Conservation (phyloP, 2,113 vertebrate genomes). For the Aphelocoma coerulescens region DNA sequence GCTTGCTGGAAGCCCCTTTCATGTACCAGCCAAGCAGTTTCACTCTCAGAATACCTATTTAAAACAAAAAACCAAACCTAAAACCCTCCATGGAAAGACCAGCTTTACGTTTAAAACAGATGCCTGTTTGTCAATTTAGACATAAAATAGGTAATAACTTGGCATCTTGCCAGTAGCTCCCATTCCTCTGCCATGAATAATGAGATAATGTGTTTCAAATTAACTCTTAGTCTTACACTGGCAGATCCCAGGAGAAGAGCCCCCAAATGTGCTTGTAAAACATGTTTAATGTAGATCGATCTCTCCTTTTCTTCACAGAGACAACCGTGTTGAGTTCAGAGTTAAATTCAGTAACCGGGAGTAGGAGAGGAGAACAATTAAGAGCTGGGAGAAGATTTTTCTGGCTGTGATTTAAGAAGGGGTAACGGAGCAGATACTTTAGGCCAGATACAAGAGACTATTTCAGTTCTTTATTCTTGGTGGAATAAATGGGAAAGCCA, state of each 20-base stretch:
- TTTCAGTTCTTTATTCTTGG: not conserved
- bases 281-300: not conserved
- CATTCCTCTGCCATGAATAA: not conserved
- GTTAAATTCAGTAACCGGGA: not conserved
- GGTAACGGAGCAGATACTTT: not conserved
- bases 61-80: not conserved
- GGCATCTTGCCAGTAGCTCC: not conserved
- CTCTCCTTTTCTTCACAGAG: not conserved
- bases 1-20: not conserved
- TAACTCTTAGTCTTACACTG: not conserved
- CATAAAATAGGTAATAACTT: not conserved
- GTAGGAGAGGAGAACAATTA: not conserved
- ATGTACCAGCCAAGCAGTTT: not conserved
- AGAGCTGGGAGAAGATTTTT: not conserved
- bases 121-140: not conserved
- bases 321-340: not conserved
- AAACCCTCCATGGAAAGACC: not conserved
- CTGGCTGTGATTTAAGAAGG: not conserved
- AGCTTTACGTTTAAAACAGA: not conserved
- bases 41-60: not conserved
- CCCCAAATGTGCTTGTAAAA: not conserved
- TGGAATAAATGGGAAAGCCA: not conserved
- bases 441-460: not conserved
- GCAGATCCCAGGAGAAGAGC: not conserved
- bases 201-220: not conserved